Evolutionary conservation across 2,113 vertebrate genomes (phyloP).

Genomic region (Pelusios castaneus): DNA sequence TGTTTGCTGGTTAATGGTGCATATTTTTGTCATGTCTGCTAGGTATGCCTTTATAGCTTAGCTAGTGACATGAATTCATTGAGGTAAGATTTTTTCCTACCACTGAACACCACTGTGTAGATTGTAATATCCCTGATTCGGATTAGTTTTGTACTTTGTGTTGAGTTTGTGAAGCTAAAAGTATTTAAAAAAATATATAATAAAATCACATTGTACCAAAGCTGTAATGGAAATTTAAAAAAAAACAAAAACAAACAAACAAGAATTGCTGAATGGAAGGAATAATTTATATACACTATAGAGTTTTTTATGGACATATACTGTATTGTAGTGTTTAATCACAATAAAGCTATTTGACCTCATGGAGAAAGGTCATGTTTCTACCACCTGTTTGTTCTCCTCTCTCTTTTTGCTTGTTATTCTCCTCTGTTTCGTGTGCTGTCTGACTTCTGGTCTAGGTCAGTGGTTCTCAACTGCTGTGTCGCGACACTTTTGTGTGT

Average conservation of each 20-base stretch:
- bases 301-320: constrained; percentile 87
- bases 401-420: constrained; percentile 54
- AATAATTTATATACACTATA: constrained; percentile 87
- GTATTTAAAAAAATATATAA: constrained; percentile 83
- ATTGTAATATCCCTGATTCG: constrained; percentile 80
- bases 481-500: too few species aligned
- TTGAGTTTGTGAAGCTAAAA: constrained; percentile 88
- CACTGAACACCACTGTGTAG: constrained; percentile 89
- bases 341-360: constrained; percentile 88
- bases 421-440: background rate
- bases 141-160: constrained; percentile 90
- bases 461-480: too few species aligned
- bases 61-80: constrained; percentile 87
- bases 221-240: constrained; percentile 77
- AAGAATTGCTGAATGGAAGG: constrained; percentile 80
- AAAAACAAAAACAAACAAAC: constrained; percentile 58
- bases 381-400: constrained; percentile 73
- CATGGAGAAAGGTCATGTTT: constrained; percentile 85
- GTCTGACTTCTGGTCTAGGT: background rate
- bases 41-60: constrained; percentile 83
- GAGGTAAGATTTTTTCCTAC: constrained; percentile 88
- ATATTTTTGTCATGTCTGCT: constrained; percentile 85
- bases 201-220: constrained; percentile 86
- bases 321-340: constrained; percentile 88
- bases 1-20: constrained; percentile 87